These are phyloP conservation scores for Noctua comes DNA, from an alignment of 2,888 invertebrate species.

Conservation along the genomic window DNA sequence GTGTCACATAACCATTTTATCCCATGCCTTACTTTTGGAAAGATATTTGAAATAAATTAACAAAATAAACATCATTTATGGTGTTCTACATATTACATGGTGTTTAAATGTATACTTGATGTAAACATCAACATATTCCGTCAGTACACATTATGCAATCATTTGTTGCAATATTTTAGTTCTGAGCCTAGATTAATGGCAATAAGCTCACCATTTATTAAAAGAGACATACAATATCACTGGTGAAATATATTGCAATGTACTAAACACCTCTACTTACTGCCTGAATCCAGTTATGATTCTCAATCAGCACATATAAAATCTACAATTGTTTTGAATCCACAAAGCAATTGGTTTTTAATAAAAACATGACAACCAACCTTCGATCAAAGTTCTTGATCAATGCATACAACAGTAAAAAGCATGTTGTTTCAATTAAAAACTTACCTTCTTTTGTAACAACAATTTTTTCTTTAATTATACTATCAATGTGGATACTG, in stretches of 20 bases:
- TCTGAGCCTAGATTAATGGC: neutral
- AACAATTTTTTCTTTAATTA: constrained; percentile 72
- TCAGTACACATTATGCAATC: neutral
- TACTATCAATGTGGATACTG: constrained; percentile 75
- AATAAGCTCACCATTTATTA: neutral
- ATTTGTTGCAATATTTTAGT: neutral
- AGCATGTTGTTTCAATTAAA: constrained; percentile 16
- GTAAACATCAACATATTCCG: neutral
- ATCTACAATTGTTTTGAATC: constrained; percentile 11
- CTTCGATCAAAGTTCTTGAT: too few species aligned
- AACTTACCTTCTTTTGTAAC: constrained; percentile 81
- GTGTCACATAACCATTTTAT: constrained; percentile 21
- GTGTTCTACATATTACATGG: neutral
- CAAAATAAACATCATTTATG: too few species aligned
- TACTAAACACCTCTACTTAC: neutral
- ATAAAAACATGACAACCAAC: constrained; percentile 21
- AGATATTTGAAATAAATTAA: too few species aligned
- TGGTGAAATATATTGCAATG: neutral
- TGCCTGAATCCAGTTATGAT: neutral
- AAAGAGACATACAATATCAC: neutral
- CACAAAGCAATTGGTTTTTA: neutral
- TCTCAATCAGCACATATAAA: constrained; percentile 11
- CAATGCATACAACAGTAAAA: constrained; percentile 5
- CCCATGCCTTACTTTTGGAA: neutral
- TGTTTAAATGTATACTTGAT: neutral